phyloP scores from a whole-genome alignment of 2,113 vertebrate genomes.

The Plestiodon gilberti region DNA sequence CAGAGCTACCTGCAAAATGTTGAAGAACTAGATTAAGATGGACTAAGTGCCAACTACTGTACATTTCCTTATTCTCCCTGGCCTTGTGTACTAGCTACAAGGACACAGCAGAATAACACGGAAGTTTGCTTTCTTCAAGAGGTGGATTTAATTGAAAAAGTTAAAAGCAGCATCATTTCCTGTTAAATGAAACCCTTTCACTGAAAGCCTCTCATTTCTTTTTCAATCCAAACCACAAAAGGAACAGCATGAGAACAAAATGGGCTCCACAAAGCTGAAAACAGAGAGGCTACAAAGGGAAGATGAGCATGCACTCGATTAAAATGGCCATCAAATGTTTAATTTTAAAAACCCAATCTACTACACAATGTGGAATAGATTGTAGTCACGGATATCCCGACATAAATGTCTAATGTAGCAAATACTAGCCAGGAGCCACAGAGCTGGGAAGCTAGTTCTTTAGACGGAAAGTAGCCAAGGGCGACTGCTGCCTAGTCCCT shows the following conservation, averaged over 20 bases:
- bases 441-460: not conserved
- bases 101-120: constrained; percentile 49
- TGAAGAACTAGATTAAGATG: constrained; percentile 69
- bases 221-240: constrained; percentile 17
- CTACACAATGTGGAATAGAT: not conserved
- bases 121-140: constrained; percentile 57
- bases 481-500: too few species aligned
- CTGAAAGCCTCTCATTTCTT: not conserved
- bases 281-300: not conserved
- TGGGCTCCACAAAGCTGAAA: fast-evolving
- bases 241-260: constrained; percentile 7
- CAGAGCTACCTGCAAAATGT: constrained; percentile 67
- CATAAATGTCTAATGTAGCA: not conserved
- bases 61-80: constrained; percentile 58
- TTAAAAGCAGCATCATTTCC: constrained; percentile 24
- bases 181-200: constrained; percentile 39
- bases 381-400: not conserved
- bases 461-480: too few species aligned
- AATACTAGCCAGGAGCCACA: too few species aligned
- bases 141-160: constrained; percentile 13
- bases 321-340: not conserved
- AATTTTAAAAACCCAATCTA: not conserved
- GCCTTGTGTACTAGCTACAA: constrained; percentile 27
- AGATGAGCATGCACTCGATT: not conserved
- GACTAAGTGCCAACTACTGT: constrained; percentile 59